Percentiles rank a stretch among this genome's conserved stretches.
Evolutionary conservation across 1,140 invertebrate genomes (phyloP).

Genomic region (Wasmannia auropunctata): DNA sequence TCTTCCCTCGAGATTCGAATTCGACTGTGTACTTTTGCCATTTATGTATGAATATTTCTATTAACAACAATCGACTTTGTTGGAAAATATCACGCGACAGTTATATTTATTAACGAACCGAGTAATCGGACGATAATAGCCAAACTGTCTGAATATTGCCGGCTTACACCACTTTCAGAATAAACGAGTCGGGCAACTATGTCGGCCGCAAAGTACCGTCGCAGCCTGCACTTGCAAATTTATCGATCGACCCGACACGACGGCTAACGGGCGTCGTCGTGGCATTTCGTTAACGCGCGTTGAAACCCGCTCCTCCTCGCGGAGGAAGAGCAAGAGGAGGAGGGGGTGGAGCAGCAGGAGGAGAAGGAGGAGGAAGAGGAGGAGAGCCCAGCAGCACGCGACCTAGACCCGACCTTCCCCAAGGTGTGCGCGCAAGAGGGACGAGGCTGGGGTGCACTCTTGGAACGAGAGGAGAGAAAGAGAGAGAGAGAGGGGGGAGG

Average conservation of each 20-base stretch:
- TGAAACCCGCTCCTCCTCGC: constrained; percentile 28
- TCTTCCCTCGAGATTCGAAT: too few species aligned
- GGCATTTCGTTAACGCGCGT: constrained; percentile 65
- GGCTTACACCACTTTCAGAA: neutral
- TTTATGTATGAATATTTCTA: neutral
- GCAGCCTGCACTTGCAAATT: constrained; percentile 48
- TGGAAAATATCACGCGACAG: neutral
- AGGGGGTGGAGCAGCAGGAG: neutral
- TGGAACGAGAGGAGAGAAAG: neutral
- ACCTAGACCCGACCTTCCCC: constrained; percentile 73
- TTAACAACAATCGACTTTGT: neutral
- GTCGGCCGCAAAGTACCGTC: constrained; percentile 32
- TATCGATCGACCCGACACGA: constrained; percentile 36
- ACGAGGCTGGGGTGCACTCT: constrained; percentile 10
- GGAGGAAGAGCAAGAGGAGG: neutral
- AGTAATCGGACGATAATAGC: neutral
- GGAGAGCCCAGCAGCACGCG: constrained; percentile 57
- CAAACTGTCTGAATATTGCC: neutral
- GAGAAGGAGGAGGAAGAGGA: neutral
- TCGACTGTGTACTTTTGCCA: too few species aligned
- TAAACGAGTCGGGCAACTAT: constrained; percentile 38
- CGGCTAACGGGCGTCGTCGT: constrained; percentile 13
- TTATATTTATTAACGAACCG: constrained; percentile 7
- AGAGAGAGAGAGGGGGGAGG: too few species aligned
- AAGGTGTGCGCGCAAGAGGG: constrained; percentile 55